These are phyloP conservation scores for Lordiphosa andalusiaca DNA, from an alignment of 2,888 invertebrate genomes.

Conservation along the genomic window DNA sequence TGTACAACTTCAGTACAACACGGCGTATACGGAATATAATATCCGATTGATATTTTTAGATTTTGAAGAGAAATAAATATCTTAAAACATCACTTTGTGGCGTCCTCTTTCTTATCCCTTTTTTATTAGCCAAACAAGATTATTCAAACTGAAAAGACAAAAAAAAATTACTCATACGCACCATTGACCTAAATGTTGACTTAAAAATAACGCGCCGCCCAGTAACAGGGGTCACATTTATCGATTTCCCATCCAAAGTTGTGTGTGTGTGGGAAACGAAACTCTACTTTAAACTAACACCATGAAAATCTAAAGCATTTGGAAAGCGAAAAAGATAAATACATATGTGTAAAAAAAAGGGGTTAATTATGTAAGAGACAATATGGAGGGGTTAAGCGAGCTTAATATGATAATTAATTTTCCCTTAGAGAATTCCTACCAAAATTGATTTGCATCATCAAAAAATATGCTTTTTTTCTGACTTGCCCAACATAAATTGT, in stretches of 20 bases:
- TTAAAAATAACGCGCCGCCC: slow-evolving; percentile 13
- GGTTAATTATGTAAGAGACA: slow-evolving; percentile 30
- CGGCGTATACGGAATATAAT: too few relatives aligned
- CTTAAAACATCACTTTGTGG: too few relatives aligned
- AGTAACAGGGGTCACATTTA: slow-evolving; percentile 33
- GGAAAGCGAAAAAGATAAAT: slow-evolving; percentile 31
- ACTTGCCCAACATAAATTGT: slow-evolving; percentile 51
- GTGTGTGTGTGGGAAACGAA: slow-evolving; percentile 19
- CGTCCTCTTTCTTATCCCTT: background rate
- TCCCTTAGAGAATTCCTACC: background rate
- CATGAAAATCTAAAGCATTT: slow-evolving; percentile 27
- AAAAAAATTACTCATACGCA: slow-evolving; percentile 53
- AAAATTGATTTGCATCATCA: slow-evolving; percentile 7
- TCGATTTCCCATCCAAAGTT: slow-evolving; percentile 47
- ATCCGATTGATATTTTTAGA: too few relatives aligned
- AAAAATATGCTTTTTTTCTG: slow-evolving; percentile 6
- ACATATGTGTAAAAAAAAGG: slow-evolving; percentile 13
- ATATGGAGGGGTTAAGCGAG: background rate
- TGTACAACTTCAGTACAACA: too few relatives aligned
- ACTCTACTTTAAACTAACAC: slow-evolving; percentile 20
- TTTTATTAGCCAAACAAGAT: background rate
- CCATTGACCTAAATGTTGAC: slow-evolving; percentile 46
- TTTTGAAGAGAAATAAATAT: too few relatives aligned
- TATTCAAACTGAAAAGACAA: slow-evolving; percentile 3
- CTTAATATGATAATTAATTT: slow-evolving; percentile 6